These are phyloP conservation scores for Eurytoma adleriae DNA, from an alignment of 2,888 invertebrate species.

Conservation along the genomic window DNA sequence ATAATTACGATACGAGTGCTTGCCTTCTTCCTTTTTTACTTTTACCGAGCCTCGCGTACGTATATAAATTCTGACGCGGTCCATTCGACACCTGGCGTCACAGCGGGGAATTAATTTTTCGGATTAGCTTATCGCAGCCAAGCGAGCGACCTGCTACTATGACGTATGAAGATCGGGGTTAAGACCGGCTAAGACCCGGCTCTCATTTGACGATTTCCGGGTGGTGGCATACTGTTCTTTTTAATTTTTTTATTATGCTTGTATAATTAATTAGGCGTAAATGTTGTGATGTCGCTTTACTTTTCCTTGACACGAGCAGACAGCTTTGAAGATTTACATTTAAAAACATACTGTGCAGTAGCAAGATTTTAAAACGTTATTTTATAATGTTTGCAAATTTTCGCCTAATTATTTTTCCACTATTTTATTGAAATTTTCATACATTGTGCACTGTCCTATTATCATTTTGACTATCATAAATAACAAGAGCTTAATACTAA, in stretches of 20 bases:
- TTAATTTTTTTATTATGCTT: background rate
- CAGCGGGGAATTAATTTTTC: constrained; percentile 73
- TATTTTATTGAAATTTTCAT: too few relatives aligned
- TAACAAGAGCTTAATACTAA: too few relatives aligned
- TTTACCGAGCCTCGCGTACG: constrained; percentile 44
- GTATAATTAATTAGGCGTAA: background rate
- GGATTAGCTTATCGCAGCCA: constrained; percentile 74
- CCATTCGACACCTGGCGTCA: constrained; percentile 70
- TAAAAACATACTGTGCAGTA: too few relatives aligned
- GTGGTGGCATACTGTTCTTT: constrained; percentile 47
- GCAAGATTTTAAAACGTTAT: too few relatives aligned
- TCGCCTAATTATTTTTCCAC: too few relatives aligned
- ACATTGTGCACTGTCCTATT: too few relatives aligned
- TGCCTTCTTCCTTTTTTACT: constrained; percentile 1
- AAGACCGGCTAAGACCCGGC: constrained; percentile 68
- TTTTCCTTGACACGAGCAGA: constrained; percentile 13
- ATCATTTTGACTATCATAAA: too few relatives aligned
- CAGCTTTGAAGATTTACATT: background rate
- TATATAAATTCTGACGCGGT: constrained; percentile 46
- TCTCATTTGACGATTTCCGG: constrained; percentile 61
- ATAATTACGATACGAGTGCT: constrained; percentile 62
- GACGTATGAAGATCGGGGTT: constrained; percentile 66
- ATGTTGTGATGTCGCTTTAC: constrained; percentile 6
- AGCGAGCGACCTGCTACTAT: constrained; percentile 64
- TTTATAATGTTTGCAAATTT: too few relatives aligned